Evolutionary conservation across 2,113 vertebrate genomes (phyloP), one percentile per base, ranked within the genome.

Genomic region (Alectura lathami): DNA sequence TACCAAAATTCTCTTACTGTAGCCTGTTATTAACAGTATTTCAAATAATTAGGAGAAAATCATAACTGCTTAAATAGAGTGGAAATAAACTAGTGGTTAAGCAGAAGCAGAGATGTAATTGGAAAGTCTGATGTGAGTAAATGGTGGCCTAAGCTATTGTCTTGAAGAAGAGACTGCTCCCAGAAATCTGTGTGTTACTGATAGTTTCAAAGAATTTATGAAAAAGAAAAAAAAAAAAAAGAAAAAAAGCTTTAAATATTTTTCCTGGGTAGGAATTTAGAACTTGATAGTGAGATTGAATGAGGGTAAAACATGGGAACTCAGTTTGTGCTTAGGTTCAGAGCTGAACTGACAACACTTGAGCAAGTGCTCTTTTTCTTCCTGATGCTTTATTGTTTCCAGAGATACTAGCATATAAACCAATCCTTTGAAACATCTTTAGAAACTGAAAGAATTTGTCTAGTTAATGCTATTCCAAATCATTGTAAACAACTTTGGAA

Each of bases 161-260:
- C 88, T 54, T 75, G 29, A 23, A 63, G 30, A 69, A 51, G 8
- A 67, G 43, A 76, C 8, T 36, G 24, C 20, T 67, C 18, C 8
- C 27, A 87, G 42, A 57, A 69, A 59, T 3, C 6, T 6, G 5
- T 2, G 1, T 8, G 3, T 67, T 56, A 73, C 23, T 3, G 1
- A 29, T 26, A 14, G 2, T 17, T 59, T 10, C 5, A 59, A 40
- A 62, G 34, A 24, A 60, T 60, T 24, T 9, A 13, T n/a, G n/a
- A n/a, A n/a, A n/a, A n/a, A n/a, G n/a, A 48, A 23, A 8, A 11
- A 4, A 36, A 15, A 38, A 29, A 60, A 11, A 60, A 56, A 11
- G 14, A 16, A 69, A 36, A 38, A 34, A 47, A 18, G 22, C 24
- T n/a, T 8, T 32, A 15, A 29, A 12, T 20, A 13, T 27, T 23